phyloP scores from a whole-genome alignment of 2,888 invertebrate species.

The Caenorhabditis sp. region DNA sequence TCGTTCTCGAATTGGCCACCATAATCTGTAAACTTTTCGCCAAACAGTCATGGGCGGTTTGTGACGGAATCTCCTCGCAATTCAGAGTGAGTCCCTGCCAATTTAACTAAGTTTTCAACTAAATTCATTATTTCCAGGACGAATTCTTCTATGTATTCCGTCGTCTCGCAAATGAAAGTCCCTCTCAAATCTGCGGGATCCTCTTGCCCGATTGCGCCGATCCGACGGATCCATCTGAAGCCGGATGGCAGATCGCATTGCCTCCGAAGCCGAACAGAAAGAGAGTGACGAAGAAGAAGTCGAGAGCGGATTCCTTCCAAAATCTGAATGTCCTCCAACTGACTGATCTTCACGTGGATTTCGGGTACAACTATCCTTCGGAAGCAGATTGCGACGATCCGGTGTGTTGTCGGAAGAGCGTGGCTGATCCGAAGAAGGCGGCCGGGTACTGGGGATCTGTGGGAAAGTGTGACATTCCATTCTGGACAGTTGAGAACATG shows the following conservation, averaged over 20 bases:
- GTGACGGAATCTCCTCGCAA: constrained; percentile 76
- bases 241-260: constrained; percentile 71
- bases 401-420: constrained; percentile 85
- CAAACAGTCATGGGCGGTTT: constrained; percentile 71
- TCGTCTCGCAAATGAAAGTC: constrained; percentile 61
- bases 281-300: constrained; percentile 6
- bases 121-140: constrained; percentile 65
- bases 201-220: constrained; percentile 81
- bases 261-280: constrained; percentile 47
- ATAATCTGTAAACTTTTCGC: constrained; percentile 73
- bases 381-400: constrained; percentile 96
- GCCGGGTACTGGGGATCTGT: constrained; percentile 98
- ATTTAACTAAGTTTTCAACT: no score
- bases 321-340: constrained; percentile 85
- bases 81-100: constrained; percentile 63
- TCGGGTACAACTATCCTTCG: constrained; percentile 88
- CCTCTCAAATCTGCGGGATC: constrained; percentile 74
- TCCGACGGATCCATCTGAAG: constrained; percentile 77
- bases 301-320: constrained; percentile 1
- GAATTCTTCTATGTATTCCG: constrained; percentile 77
- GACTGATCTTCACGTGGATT: constrained; percentile 96
- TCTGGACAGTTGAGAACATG: constrained; percentile 92
- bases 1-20: constrained; percentile 70
- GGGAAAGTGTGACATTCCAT: constrained; percentile 93
- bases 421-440: constrained; percentile 36